Evolutionary conservation across 2,113 vertebrate species (phyloP).

Genomic region (Marcusenius ussheri): DNA sequence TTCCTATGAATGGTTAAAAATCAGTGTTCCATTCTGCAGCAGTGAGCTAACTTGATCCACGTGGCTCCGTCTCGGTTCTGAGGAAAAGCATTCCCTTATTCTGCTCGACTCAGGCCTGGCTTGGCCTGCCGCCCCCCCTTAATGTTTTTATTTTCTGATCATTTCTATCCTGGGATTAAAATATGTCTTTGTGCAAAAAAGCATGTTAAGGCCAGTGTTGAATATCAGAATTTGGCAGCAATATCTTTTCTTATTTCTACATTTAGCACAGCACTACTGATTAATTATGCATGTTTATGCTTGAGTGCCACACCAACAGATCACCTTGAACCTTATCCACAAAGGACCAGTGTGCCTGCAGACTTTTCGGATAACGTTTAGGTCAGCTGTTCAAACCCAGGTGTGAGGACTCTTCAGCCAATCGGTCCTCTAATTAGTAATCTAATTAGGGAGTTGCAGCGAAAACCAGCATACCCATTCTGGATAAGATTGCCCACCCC

Average conservation of each 20-base stretch:
- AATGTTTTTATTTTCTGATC: neutral
- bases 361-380: neutral
- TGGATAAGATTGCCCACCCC: neutral
- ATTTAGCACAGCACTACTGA: neutral
- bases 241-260: neutral
- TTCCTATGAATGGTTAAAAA: neutral
- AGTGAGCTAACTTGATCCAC: neutral
- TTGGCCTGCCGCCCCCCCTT: neutral
- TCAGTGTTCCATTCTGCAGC: neutral
- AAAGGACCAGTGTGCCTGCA: neutral
- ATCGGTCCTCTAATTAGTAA: neutral
- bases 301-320: neutral
- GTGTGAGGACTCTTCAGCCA: neutral
- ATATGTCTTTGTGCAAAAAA: neutral
- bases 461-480: neutral
- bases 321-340: neutral
- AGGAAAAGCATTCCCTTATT: neutral
- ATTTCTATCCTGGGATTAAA: conserved; percentile 6
- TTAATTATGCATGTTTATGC: neutral
- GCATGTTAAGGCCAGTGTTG: neutral
- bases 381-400: neutral
- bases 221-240: neutral
- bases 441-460: neutral
- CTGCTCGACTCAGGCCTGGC: neutral
- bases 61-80: neutral